Percentiles rank a stretch among this genome's conserved stretches.
Evolutionary conservation across 2,888 invertebrate genomes (phyloP).

Genomic region (Mycalesis mineus): DNA sequence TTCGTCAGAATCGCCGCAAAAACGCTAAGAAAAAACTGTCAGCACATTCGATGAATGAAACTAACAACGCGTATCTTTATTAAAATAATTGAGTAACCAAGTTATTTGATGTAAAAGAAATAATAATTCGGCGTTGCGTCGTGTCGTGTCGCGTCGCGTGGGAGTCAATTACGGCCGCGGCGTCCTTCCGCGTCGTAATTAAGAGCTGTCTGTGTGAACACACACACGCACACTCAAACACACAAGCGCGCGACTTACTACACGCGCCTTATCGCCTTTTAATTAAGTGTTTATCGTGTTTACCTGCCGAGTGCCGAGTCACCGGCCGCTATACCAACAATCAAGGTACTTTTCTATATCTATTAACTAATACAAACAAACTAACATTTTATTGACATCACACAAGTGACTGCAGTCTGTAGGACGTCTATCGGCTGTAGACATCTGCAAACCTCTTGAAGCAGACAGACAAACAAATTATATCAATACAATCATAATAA

Average conservation of each 20-base stretch:
- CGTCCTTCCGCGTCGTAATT: conserved; percentile 14
- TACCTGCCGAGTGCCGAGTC: background rate
- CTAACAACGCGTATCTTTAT: background rate
- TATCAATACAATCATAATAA: no score
- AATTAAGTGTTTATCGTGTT: background rate
- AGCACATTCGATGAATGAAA: background rate
- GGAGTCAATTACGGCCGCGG: conserved; percentile 23
- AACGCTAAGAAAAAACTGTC: background rate
- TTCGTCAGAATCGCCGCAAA: background rate
- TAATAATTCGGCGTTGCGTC: conserved; percentile 11
- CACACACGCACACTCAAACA: background rate
- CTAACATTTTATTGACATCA: no score
- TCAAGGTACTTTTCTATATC: no score
- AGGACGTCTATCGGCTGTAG: no score
- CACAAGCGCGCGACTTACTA: background rate
- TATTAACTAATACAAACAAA: no score
- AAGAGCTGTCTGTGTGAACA: background rate
- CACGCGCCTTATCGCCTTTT: conserved; percentile 2
- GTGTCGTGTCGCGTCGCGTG: conserved; percentile 9
- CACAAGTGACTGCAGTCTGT: no score
- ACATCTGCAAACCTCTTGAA: no score
- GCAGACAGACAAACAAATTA: no score
- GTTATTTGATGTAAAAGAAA: background rate
- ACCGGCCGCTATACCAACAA: no score
- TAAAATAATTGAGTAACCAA: background rate